Percentiles rank a stretch among this genome's conserved stretches.
phyloP scores from a whole-genome alignment of 2,888 invertebrate species.

The Troides helena region DNA sequence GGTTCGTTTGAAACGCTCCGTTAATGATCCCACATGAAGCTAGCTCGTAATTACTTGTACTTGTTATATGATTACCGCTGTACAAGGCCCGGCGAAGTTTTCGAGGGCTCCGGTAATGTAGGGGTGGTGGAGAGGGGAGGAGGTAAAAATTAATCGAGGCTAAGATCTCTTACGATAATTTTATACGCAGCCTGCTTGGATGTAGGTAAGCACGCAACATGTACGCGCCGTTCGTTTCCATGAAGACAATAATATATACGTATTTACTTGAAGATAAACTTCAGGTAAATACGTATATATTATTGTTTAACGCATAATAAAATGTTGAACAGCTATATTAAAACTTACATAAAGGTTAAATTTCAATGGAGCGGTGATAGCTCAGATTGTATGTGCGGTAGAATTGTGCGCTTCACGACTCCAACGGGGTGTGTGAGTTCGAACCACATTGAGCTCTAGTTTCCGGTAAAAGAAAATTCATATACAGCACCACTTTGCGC shows the following conservation, averaged over 20 bases:
- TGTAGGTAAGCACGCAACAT: constrained; percentile 8
- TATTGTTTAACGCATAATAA: background rate
- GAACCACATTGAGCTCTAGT: no score
- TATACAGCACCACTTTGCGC: no score
- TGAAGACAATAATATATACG: background rate
- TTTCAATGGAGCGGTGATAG: no score
- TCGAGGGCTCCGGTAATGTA: constrained; percentile 2
- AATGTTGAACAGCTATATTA: background rate
- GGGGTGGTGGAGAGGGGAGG: background rate
- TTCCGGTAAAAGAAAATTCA: no score
- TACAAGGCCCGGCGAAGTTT: constrained; percentile 27
- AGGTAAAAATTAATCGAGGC: constrained; percentile 12
- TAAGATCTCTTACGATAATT: constrained; percentile 18
- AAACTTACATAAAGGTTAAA: no score
- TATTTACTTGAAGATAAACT: no score
- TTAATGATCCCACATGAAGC: constrained; percentile 19
- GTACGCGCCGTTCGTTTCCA: background rate
- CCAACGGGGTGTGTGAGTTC: no score
- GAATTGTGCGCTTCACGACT: no score
- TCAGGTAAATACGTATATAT: no score
- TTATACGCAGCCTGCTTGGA: constrained; percentile 5
- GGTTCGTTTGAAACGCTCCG: constrained; percentile 32
- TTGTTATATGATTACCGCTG: constrained; percentile 32
- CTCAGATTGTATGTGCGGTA: no score
- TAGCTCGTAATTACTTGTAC: constrained; percentile 25